Evolutionary conservation across 2,888 invertebrate species (phyloP), one percentile per base, ranked within the genome.

Genomic region (Agrochola lota): DNA sequence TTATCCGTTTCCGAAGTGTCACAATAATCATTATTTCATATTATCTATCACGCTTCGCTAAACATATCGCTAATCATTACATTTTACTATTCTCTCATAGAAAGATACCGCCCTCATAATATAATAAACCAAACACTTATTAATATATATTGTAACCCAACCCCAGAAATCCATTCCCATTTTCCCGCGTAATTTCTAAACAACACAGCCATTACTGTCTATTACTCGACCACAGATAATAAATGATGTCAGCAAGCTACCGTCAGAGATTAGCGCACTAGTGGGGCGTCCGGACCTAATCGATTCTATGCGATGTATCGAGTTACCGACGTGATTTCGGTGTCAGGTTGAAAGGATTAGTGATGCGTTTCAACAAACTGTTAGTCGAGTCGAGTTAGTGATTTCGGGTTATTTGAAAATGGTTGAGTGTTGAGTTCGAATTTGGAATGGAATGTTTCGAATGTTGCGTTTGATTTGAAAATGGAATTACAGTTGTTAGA

Each of bases 281-380:
- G 88, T 89, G 87, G 85, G 90, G 90, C 87, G 85, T 87, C 90
- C 88, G 87, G 75, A 82, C 81, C 88, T 90, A 91, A 91, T 92
- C 92, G 91, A 91, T 91, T 90, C 91, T 81, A 85, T 74, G 83
- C 87, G 86, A 84, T 80, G 83, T 85, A 83, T 90, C 86, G 86
- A 81, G 88, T 90, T 91, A 89, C 91, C 62, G 78, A 80, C 85
- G 88, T 88, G 90, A 91, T 90, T 88, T 88, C 75, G 83, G 87
- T 89, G 88, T 89, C 87, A 74, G 83, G 90, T 79, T 83, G 71
- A 74, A 63, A 78, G 85, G 83, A 83, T 84, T 83, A 75, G 67
- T 81, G 63, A 84, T 86, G 83, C 75, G 83, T 85, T 89, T 85
- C 67, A 71, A 85, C 85, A 81, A 87, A 82, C 74, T 67, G 67